Evolutionary conservation across 2,888 invertebrate genomes (phyloP).

Genomic region (Xestoiulus laeticollis): DNA sequence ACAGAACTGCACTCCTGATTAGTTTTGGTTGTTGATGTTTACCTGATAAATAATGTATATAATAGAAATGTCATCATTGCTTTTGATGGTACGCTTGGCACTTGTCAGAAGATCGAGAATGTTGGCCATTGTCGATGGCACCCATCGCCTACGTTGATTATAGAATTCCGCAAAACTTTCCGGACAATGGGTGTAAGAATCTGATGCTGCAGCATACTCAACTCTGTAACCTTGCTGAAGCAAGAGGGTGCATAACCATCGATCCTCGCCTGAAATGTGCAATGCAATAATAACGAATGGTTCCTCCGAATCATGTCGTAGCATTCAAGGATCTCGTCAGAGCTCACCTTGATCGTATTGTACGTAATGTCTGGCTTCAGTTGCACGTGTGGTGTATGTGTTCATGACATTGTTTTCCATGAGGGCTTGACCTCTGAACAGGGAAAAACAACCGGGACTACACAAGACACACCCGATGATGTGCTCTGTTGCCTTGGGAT

Average conservation of each 20-base stretch:
- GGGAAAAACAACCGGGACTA: constrained; percentile 97
- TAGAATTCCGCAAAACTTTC: constrained; percentile 70
- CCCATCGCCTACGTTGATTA: constrained; percentile 70
- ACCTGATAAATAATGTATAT: constrained; percentile 63
- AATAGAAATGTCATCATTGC: constrained; percentile 68
- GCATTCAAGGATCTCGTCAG: too few species aligned
- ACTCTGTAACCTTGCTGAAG: constrained; percentile 68
- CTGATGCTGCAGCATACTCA: constrained; percentile 66
- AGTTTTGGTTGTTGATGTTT: too few species aligned
- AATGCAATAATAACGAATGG: too few species aligned
- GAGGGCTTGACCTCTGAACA: constrained; percentile 95
- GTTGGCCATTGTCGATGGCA: constrained; percentile 71
- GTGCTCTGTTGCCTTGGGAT: constrained; percentile 98
- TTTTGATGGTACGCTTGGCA: constrained; percentile 65
- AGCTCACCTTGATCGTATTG: constrained; percentile 98
- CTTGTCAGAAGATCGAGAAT: constrained; percentile 68
- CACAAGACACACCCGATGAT: constrained; percentile 99
- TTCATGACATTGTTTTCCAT: constrained; percentile 92
- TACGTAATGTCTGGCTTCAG: constrained; percentile 95
- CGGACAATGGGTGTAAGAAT: constrained; percentile 67
- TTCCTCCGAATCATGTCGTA: too few species aligned
- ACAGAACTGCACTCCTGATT: too few species aligned
- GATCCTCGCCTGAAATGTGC: constrained; percentile 63
- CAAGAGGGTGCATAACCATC: constrained; percentile 69
- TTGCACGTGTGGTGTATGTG: constrained; percentile 88